Conservation (phyloP, 1,140 invertebrate genomes). For the Zaprionus camerounensis region DNA sequence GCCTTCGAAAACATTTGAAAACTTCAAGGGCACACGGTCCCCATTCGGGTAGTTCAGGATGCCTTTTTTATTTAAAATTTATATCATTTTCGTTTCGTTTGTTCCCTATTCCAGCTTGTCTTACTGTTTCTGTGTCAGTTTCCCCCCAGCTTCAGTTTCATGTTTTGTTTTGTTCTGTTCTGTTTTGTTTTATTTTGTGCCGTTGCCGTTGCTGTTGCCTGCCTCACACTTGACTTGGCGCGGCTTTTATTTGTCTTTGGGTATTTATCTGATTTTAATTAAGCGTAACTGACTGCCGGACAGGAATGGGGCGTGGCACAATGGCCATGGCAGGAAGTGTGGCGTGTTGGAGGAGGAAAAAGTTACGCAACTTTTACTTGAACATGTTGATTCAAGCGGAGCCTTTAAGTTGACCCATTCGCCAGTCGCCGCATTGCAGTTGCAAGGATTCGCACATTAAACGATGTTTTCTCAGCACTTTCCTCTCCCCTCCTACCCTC, state of each 20-base stretch:
- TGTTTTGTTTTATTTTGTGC: conserved; percentile 14
- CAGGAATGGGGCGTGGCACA: conserved; percentile 5
- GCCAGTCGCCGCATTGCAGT: not conserved
- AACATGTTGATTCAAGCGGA: not conserved
- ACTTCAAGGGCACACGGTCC: not conserved
- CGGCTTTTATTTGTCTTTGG: conserved; percentile 56
- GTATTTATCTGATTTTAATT: conserved; percentile 67
- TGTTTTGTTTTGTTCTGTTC: conserved; percentile 12
- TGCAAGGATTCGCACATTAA: not conserved
- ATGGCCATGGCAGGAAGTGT: not conserved
- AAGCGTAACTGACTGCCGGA: conserved; percentile 49
- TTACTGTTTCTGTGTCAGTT: not conserved
- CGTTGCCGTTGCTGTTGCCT: not conserved
- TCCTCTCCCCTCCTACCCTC: no score
- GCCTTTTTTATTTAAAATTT: conserved; percentile 39
- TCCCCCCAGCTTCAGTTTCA: not conserved
- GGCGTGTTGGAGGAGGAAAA: not conserved
- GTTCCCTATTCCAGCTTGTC: not conserved
- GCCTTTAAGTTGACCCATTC: not conserved
- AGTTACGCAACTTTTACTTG: conserved; percentile 5
- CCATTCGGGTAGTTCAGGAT: conserved; percentile 11
- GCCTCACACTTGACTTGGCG: conserved; percentile 43
- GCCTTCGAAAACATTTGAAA: not conserved
- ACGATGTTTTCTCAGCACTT: no score
- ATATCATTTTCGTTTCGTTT: conserved; percentile 28